A percentile compares a stretch with the other conserved stretches of the same genome.
These are phyloP conservation scores for Neomorphus geoffroyi DNA, from an alignment of 2,797 vertebrate genomes.

Conservation along the genomic window DNA sequence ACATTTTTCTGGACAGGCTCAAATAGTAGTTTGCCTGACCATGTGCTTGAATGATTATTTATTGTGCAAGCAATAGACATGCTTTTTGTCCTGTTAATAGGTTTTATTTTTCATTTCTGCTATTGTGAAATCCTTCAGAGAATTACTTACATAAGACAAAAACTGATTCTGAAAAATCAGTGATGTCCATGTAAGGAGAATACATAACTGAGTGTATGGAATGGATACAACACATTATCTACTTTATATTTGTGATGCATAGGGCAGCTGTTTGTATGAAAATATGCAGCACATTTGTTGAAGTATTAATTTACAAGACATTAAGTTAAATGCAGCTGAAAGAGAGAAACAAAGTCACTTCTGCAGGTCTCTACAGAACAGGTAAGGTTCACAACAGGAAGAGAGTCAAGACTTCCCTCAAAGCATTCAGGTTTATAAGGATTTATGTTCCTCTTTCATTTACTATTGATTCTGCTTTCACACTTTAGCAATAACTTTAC, in stretches of 20 bases:
- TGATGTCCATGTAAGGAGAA: background rate
- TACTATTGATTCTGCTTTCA: background rate
- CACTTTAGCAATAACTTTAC: background rate
- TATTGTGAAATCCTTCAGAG: background rate
- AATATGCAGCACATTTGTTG: background rate
- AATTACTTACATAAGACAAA: background rate
- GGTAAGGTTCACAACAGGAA: background rate
- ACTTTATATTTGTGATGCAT: background rate
- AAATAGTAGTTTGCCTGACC: background rate
- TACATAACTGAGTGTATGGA: background rate
- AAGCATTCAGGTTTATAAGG: background rate
- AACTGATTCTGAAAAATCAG: background rate
- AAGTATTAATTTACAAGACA: background rate
- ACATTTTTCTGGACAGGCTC: background rate
- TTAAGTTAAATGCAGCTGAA: background rate
- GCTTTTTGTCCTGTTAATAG: background rate
- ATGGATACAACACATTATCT: background rate
- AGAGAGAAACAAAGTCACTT: background rate
- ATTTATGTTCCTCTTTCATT: background rate
- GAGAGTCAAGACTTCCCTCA: background rate
- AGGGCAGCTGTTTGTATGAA: background rate
- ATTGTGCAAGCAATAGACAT: background rate
- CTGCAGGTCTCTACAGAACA: background rate
- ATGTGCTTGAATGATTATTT: background rate
- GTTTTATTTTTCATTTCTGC: background rate